Base-by-base conservation (phyloP, 2,888 invertebrate species). In the Acronicta psi region DNA sequence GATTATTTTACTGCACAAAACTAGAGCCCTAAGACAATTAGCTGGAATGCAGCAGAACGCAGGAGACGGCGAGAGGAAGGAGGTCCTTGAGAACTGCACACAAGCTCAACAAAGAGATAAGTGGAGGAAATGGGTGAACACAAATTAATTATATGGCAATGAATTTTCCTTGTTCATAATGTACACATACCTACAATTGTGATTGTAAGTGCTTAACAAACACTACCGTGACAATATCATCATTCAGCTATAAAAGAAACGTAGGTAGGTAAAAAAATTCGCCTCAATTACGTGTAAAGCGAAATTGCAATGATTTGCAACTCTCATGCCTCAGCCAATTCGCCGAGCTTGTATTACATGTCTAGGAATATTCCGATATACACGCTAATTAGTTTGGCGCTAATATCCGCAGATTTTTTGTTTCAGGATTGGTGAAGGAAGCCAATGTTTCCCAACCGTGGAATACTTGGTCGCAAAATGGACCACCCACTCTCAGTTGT, bases 361-460 rank as follows among this genome's bases (percentile, higher is more conserved):
- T 42, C 16, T 36, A 47, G 59, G 63, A 63, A 59, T 63, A 52
- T 63, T 63, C 55, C 55, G 41, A 40, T 47, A 47, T 34, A 10
- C 34, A 31, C 18, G 46, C 36, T 54, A 44, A 50, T 51, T 43
- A 51, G 38, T 46, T 58, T 41, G 45, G 43, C 51, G 20, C n/a
- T 43, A 36, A 54, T 44, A 29, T 49, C 37, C 40, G 37, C n/a
- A 20, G 16, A 18, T 43, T 49, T 49, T 37, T 36, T 46, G 25
- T 13, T 34, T 43, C 10, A 13, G 5, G 13, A 13, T 46, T 25
- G 18, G 11, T 20, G n/a, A 14, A 16, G 18, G 45, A 45, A 25
- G 23, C 14, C 29, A 51, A 52, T 38, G 23, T 37, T 37, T 37
- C 20, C 20, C 16, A 20, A 34, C 18, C 18, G 41, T 6, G 40